Evolutionary conservation across 2,113 vertebrate genomes (phyloP).

Genomic region (human (Homo sapiens)): DNA sequence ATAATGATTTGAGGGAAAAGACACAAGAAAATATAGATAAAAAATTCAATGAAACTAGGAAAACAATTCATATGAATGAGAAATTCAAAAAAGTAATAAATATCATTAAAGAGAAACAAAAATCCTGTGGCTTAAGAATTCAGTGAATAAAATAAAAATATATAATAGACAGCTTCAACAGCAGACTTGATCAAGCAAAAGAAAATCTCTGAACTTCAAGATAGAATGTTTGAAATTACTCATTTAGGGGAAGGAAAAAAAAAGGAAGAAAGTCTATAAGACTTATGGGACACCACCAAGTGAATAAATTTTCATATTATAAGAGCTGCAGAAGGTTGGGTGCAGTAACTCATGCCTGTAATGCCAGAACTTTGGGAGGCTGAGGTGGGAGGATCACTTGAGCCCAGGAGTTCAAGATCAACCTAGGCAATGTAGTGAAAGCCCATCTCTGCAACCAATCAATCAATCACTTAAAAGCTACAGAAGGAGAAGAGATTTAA

Average conservation of each 20-base stretch:
- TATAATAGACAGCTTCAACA: not conserved
- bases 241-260: not conserved
- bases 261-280: not conserved
- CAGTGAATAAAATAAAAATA: not conserved
- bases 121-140: not conserved
- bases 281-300: not conserved
- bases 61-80: not conserved
- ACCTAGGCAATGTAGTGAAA: too few relatives aligned
- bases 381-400: too few relatives aligned
- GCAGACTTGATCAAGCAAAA: not conserved
- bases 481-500: not conserved
- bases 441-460: too few relatives aligned
- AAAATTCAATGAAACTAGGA: not conserved
- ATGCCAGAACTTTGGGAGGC: too few relatives aligned
- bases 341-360: too few relatives aligned
- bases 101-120: not conserved
- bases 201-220: not conserved
- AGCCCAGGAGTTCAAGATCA: too few relatives aligned
- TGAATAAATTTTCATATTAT: not conserved
- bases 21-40: not conserved
- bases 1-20: not conserved
- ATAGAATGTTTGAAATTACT: not conserved
- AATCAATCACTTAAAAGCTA: not conserved
- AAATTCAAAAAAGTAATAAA: not conserved
- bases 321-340: not conserved